phyloP scores from a whole-genome alignment of 2,113 vertebrate species.

The Gila orcuttii region DNA sequence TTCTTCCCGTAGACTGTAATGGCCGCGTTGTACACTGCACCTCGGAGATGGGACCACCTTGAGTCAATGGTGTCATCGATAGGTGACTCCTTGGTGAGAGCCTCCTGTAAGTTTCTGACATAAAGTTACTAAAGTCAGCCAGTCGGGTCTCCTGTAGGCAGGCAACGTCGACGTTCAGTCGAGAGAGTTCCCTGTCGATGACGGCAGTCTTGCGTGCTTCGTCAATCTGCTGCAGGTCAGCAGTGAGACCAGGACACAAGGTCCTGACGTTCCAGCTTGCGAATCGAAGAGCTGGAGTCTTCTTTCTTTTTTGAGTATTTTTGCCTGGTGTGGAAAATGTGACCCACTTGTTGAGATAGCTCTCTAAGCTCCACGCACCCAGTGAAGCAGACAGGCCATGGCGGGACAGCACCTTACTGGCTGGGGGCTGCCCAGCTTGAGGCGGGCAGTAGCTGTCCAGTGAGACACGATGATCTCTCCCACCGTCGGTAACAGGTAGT shows the following conservation, averaged over 20 bases:
- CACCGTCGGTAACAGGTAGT: too few species aligned
- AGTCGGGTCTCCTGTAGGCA: background rate
- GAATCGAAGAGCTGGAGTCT: background rate
- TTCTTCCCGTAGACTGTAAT: too few species aligned
- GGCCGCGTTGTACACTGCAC: too few species aligned
- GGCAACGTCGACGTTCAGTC: background rate
- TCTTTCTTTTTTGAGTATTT: background rate
- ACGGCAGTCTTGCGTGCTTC: background rate
- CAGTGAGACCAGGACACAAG: background rate
- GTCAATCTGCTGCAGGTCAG: background rate
- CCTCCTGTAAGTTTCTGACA: too few species aligned
- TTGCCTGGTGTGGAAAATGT: too few species aligned
- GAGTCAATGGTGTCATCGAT: too few species aligned
- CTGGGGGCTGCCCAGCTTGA: conserved; percentile 3
- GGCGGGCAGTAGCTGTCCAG: conserved; percentile 27
- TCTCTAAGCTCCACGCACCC: background rate
- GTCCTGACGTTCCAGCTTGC: background rate
- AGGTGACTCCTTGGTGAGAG: too few species aligned
- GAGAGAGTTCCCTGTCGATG: background rate
- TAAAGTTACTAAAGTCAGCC: background rate
- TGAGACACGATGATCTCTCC: background rate
- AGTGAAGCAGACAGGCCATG: conserved; percentile 10
- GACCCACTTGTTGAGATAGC: background rate
- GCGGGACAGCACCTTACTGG: conserved; percentile 17
- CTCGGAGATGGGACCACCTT: too few species aligned